phyloP scores from a whole-genome alignment of 1,140 invertebrate species.

The Drosophila nannoptera region DNA sequence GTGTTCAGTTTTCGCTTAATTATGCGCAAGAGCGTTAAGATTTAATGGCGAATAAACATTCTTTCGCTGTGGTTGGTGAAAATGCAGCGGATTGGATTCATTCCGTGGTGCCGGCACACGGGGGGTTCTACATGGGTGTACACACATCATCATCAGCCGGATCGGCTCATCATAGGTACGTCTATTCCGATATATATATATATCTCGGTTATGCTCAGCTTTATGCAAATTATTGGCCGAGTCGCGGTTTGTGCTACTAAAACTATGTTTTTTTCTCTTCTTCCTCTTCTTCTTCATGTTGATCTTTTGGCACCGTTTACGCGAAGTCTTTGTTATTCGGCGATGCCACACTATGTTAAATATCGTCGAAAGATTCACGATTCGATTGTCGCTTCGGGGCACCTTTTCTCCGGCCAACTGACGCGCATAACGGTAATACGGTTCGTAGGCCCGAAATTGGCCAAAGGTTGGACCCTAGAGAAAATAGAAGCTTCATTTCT shows the following conservation, averaged over 20 bases:
- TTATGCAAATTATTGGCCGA: constrained; percentile 52
- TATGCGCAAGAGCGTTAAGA: constrained; percentile 73
- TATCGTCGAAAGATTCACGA: constrained; percentile 8
- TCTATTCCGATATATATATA: background rate
- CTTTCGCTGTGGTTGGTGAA: constrained; percentile 53
- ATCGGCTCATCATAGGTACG: background rate
- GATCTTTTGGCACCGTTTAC: constrained; percentile 34
- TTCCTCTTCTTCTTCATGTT: constrained; percentile 3
- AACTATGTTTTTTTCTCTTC: constrained; percentile 22
- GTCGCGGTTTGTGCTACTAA: constrained; percentile 51
- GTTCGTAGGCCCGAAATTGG: constrained; percentile 34
- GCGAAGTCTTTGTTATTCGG: background rate
- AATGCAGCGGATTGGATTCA: constrained; percentile 67
- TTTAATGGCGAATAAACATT: constrained; percentile 74
- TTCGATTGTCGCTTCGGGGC: constrained; percentile 20
- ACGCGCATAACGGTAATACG: constrained; percentile 37
- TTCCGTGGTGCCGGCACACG: constrained; percentile 17
- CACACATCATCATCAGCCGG: background rate
- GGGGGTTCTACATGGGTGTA: background rate
- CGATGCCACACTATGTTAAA: background rate
- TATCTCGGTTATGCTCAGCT: constrained; percentile 26
- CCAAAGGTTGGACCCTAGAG: background rate
- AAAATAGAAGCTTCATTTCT: too few relatives aligned
- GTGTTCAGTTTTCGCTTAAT: constrained; percentile 67
- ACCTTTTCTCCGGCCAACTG: constrained; percentile 41